These are phyloP conservation scores for Aporrectodea caliginosa DNA, from an alignment of 1,140 invertebrate species.

Conservation along the genomic window DNA sequence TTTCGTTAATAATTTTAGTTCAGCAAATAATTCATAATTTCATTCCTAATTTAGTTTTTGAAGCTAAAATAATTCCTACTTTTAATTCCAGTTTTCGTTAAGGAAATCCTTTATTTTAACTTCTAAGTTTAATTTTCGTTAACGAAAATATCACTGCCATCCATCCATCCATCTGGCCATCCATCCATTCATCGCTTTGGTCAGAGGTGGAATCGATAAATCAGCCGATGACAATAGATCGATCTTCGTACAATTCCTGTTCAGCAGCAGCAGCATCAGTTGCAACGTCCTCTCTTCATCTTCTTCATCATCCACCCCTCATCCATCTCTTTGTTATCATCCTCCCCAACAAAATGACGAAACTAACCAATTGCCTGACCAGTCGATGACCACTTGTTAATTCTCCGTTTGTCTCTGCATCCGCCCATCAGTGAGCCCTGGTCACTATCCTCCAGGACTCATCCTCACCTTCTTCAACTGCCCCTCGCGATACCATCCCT, in stretches of 20 bases:
- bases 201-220: neutral
- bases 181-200: neutral
- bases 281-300: neutral
- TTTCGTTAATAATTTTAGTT: too few relatives aligned
- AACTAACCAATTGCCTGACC: neutral
- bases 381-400: neutral
- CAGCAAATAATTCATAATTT: too few relatives aligned
- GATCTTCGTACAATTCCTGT: neutral
- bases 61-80: too few relatives aligned
- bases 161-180: constrained; percentile 3
- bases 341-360: neutral
- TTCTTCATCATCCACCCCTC: neutral
- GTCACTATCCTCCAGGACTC: neutral
- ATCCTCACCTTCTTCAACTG: neutral
- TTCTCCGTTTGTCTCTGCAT: neutral
- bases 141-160: too few relatives aligned
- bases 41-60: too few relatives aligned
- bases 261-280: neutral
- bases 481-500: neutral
- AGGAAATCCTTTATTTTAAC: neutral
- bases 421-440: neutral
- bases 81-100: too few relatives aligned
- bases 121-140: neutral
- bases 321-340: neutral
- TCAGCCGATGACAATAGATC: neutral